Evolutionary conservation across 2,797 vertebrate genomes (phyloP), one percentile per base, ranked within the genome.

Genomic region (Cynodonichthys magdalenae): DNA sequence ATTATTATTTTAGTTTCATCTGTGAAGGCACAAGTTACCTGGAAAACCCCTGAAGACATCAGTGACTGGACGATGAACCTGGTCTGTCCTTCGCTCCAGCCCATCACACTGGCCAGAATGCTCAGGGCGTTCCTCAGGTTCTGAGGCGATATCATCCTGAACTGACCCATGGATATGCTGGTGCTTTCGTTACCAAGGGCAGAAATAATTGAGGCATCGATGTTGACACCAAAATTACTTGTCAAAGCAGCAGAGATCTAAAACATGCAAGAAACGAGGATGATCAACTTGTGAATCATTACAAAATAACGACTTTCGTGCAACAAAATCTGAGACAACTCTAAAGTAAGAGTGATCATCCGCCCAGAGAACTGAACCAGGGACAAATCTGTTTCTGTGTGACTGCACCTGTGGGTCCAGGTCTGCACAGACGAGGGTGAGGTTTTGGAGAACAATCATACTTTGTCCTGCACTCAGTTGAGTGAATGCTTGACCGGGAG

Each of bases 81-180:
- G 57, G 87, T 83, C 82, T 94, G 93, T 8, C 89, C 91, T 5
- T 46, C 15, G 6, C 72, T 84, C 93, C 93, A 94, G 67, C 54
- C 82, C 0, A 0, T 20, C 44, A 91, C 83, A 0, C 0, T 6
- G 20, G 81, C 68, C 14, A 94, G 85, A 1, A 11, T 48, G 17
- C 0, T 17, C 15, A 63, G 52, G 1, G 51, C 1, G 0, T 15
- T 47, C 10, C 62, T 0, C 0, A 94, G 53, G 2, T 80, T 60
- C 5, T 20, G 1, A 7, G 86, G 72, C 0, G 9, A 20, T 0
- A 87, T 75, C 0, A 0, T 12, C 7, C 2, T 28, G 51, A 94
- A 61, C 84, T 93, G 92, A 7, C 74, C 80, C 0, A 27, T 63
- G 27, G 87, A 89, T 10, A 94, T 0, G 45, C 84, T 72, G 0